A percentile compares a stretch with the other conserved stretches of the same genome.
Evolutionary conservation across 2,797 vertebrate genomes (phyloP).

Genomic region (Hydrophis major): DNA sequence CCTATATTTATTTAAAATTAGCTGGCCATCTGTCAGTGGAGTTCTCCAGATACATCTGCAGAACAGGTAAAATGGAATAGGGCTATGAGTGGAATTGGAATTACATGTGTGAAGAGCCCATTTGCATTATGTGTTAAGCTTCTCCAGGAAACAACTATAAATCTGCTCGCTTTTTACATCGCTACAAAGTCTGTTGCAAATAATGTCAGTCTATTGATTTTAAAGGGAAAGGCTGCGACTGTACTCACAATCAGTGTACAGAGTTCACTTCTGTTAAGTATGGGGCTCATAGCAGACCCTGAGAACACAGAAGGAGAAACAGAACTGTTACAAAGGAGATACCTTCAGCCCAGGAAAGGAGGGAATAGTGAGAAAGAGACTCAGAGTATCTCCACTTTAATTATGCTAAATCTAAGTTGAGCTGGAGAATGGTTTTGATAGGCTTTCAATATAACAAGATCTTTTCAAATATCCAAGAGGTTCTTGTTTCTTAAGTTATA

Average conservation of each 20-base stretch:
- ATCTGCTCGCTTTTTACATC: background rate
- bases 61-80: background rate
- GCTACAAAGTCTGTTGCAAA: background rate
- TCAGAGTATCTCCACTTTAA: background rate
- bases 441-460: background rate
- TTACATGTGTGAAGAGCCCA: background rate
- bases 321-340: background rate
- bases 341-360: background rate
- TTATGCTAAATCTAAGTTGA: background rate
- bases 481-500: background rate
- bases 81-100: background rate
- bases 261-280: background rate
- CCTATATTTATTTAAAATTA: background rate
- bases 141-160: background rate
- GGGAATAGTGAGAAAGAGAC: background rate
- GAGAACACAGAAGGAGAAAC: background rate
- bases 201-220: background rate
- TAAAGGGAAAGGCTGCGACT: background rate
- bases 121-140: background rate
- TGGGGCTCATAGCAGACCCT: background rate
- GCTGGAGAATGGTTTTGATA: background rate
- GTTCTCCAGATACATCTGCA: background rate
- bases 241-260: background rate
- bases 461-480: background rate
- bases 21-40: background rate